phyloP scores from a whole-genome alignment of 2,888 invertebrate species.

The Xestia c-nigrum region DNA sequence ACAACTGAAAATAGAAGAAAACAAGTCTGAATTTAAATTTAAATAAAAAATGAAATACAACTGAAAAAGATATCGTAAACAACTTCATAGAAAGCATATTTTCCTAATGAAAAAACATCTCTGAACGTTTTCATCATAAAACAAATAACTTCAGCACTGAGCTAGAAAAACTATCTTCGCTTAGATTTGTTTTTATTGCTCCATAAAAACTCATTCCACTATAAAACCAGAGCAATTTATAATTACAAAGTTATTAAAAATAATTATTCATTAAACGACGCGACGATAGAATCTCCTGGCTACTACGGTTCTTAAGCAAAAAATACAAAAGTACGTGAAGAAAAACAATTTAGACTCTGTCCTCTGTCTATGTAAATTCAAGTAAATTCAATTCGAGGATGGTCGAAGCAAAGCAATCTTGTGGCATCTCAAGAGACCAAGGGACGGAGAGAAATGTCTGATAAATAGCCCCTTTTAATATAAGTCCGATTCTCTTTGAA shows the following conservation, averaged over 20 bases:
- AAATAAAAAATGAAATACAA: too few relatives aligned
- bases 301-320: constrained; percentile 13
- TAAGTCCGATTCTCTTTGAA: constrained; percentile 59
- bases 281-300: constrained; percentile 13
- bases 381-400: constrained; percentile 61
- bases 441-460: constrained; percentile 57
- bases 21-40: not conserved
- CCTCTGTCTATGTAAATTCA: constrained; percentile 53
- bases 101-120: constrained; percentile 1
- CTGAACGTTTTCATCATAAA: constrained; percentile 5
- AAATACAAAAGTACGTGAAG: constrained; percentile 11
- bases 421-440: constrained; percentile 55
- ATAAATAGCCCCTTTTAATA: constrained; percentile 68
- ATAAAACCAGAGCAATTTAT: constrained; percentile 23
- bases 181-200: constrained; percentile 25
- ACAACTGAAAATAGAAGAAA: not conserved
- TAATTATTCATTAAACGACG: constrained; percentile 40
- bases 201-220: constrained; percentile 6
- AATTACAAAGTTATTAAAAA: constrained; percentile 49
- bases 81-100: not conserved
- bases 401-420: constrained; percentile 60
- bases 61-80: not conserved
- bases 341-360: constrained; percentile 43
- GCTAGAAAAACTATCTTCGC: constrained; percentile 6
- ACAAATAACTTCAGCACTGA: constrained; percentile 7